Evolutionary conservation across 2,888 invertebrate species (phyloP).

Genomic region (Iselma pallidipennis): DNA sequence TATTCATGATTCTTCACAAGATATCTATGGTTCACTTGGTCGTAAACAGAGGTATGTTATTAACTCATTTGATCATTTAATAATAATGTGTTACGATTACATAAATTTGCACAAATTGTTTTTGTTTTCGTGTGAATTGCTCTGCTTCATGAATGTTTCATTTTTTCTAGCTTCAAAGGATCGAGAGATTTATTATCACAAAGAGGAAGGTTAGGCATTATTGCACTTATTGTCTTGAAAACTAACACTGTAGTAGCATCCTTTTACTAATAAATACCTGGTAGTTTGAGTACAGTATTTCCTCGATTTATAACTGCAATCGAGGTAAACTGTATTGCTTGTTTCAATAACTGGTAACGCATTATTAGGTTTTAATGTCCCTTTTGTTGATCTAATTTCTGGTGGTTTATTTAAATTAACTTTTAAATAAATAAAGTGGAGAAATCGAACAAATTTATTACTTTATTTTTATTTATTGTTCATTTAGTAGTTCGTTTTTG

Average conservation of each 20-base stretch:
- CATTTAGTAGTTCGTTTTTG: neutral
- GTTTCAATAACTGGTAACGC: neutral
- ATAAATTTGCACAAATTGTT: constrained; percentile 23
- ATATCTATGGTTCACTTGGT: constrained; percentile 67
- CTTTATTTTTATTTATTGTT: neutral
- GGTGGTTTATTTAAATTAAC: constrained; percentile 1
- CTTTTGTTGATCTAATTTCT: constrained; percentile 7
- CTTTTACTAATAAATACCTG: neutral
- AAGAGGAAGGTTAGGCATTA: constrained; percentile 56
- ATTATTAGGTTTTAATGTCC: neutral
- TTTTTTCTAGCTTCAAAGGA: constrained; percentile 64
- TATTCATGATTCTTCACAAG: constrained; percentile 74
- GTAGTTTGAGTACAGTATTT: too few relatives aligned
- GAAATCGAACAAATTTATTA: constrained; percentile 22
- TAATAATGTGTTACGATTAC: too few relatives aligned
- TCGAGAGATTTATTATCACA: constrained; percentile 63
- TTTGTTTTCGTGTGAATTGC: constrained; percentile 26
- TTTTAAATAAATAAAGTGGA: constrained; percentile 5
- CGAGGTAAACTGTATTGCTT: constrained; percentile 12
- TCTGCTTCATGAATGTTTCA: constrained; percentile 27
- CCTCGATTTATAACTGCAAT: too few relatives aligned
- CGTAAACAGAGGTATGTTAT: constrained; percentile 76
- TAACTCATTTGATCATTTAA: constrained; percentile 10
- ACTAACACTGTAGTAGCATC: constrained; percentile 10
- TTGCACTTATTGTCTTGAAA: constrained; percentile 25